phyloP scores from a whole-genome alignment of 2,113 vertebrate genomes.

The Grantiella picta region DNA sequence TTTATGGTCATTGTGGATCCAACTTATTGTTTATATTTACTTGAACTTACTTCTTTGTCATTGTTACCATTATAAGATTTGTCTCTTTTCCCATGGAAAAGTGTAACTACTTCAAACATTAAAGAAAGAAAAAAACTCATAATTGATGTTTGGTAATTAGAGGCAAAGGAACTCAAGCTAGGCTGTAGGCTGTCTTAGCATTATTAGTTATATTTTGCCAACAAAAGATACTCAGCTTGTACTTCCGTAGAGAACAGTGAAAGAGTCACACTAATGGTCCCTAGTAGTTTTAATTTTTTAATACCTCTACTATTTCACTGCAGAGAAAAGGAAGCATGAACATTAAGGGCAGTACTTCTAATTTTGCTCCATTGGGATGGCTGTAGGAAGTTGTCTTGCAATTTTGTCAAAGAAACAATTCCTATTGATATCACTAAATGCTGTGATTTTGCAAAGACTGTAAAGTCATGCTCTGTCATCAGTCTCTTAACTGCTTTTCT shows the following conservation, averaged over 20 bases:
- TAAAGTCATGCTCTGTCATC: not conserved
- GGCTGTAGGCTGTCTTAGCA: not conserved
- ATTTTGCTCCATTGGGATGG: not conserved
- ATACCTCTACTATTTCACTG: not conserved
- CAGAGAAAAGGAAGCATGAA: not conserved
- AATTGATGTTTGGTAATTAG: not conserved
- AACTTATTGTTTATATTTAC: not conserved
- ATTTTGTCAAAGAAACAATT: not conserved
- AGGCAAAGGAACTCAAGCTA: not conserved
- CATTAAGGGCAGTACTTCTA: not conserved
- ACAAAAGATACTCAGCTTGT: not conserved
- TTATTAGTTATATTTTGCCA: conserved; percentile 36
- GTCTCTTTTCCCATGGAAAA: not conserved
- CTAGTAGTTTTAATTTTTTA: not conserved
- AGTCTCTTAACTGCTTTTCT: not conserved
- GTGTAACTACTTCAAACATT: not conserved
- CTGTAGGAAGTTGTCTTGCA: not conserved
- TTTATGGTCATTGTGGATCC: not conserved
- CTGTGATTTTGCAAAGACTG: not conserved
- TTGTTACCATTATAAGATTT: not conserved
- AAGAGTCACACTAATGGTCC: not conserved
- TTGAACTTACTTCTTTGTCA: not conserved
- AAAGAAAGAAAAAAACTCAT: not conserved
- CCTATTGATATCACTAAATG: not conserved
- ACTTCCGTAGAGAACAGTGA: not conserved